Evolutionary conservation across 2,888 invertebrate species (phyloP).

Genomic region (Ypsolopha sequella): DNA sequence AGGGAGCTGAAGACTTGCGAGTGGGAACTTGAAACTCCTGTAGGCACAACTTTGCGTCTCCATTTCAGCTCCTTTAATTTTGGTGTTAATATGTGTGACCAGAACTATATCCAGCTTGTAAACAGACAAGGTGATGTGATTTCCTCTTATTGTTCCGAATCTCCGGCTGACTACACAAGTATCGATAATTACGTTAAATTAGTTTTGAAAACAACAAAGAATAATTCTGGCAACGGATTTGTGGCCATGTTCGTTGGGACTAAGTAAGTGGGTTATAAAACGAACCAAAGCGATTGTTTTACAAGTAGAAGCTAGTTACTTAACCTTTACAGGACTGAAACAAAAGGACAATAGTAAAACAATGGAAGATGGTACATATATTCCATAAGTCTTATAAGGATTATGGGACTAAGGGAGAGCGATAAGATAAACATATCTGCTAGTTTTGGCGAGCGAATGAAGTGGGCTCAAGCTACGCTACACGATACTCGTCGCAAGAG

Average conservation of each 20-base stretch:
- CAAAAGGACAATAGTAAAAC: too few species aligned
- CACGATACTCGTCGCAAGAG: too few species aligned
- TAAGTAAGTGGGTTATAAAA: background rate
- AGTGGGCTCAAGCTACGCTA: too few species aligned
- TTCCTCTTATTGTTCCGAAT: constrained; percentile 61
- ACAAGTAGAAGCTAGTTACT: background rate
- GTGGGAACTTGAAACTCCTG: constrained; percentile 51
- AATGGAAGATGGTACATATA: too few species aligned
- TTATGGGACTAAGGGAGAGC: too few species aligned
- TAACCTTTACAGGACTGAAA: too few species aligned
- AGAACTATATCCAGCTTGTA: constrained; percentile 76
- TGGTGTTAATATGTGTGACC: constrained; percentile 70
- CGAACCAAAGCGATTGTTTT: background rate
- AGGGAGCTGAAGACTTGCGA: constrained; percentile 38
- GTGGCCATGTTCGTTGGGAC: constrained; percentile 41
- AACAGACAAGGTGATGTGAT: constrained; percentile 48
- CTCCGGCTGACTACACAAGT: constrained; percentile 70
- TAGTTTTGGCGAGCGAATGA: too few species aligned
- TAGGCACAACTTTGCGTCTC: constrained; percentile 29
- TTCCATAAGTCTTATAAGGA: too few species aligned
- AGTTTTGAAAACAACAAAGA: constrained; percentile 73
- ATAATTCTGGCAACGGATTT: constrained; percentile 83
- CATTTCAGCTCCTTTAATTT: constrained; percentile 70
- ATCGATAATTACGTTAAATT: constrained; percentile 68
- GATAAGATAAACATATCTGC: too few species aligned